phyloP scores from a whole-genome alignment of 2,113 vertebrate species.

The Pheucticus melanocephalus region DNA sequence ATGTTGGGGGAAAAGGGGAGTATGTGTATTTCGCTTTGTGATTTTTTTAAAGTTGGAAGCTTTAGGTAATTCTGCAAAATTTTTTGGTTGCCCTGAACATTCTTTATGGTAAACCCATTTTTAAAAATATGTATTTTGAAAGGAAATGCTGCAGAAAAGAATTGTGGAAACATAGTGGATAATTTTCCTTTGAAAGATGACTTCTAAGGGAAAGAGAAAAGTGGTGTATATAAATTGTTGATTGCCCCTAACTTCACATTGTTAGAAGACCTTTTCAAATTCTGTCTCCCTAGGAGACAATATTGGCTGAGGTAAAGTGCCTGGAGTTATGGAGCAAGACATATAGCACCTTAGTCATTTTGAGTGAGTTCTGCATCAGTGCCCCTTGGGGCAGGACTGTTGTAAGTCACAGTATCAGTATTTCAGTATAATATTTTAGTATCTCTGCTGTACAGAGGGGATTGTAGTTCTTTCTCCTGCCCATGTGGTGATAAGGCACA shows the following conservation, averaged over 20 bases:
- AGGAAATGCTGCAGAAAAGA: neutral
- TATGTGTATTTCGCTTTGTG: neutral
- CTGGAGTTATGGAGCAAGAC: neutral
- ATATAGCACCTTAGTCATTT: neutral
- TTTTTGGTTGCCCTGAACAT: neutral
- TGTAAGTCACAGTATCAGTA: neutral
- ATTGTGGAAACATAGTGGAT: neutral
- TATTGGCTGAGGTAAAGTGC: neutral
- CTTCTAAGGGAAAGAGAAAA: neutral
- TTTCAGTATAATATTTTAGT: neutral
- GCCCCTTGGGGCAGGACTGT: fast-evolving
- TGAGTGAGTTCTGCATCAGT: neutral
- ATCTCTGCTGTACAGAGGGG: neutral
- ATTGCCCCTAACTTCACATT: neutral
- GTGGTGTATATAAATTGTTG: neutral
- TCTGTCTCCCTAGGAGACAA: neutral
- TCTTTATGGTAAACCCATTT: neutral
- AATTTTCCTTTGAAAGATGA: neutral
- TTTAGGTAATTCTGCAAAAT: neutral
- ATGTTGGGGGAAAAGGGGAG: neutral
- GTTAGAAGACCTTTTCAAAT: neutral
- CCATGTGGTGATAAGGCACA: neutral
- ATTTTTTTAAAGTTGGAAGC: neutral
- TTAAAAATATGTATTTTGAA: neutral
- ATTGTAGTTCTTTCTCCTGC: neutral